Evolutionary conservation across 1,140 invertebrate species (phyloP), one percentile per base, ranked within the genome.

Genomic region (Fopius arisanus): DNA sequence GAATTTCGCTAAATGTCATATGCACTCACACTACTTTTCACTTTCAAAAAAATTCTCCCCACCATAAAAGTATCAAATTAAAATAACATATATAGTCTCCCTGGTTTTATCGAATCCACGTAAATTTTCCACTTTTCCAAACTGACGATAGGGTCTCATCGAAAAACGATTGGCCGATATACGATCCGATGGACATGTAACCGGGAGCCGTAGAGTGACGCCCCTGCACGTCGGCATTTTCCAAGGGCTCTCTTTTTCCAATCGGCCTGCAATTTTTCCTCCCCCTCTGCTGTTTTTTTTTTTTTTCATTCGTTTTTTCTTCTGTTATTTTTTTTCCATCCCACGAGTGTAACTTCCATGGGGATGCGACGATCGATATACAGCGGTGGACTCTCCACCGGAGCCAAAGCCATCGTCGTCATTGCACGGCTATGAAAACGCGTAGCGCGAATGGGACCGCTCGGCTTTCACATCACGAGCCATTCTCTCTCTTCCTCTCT

Each of bases 331-430:
- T 43, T 72, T 77, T 72, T 67, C 69, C 59, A 67, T 71, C 70
- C 54, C 19, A 33, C 72, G 51, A 41, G 51, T 54, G 67, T 67
- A 37, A 51, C 33, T 59, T 54, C 33, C 51, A 67, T 67, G 31
- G 19, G 68, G 69, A 73, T 37, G 48, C 68, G 40, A 70, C 77
- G 80, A 85, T 84, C 83, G 82, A 84, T 84, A 83, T 78, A 78
- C 76, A 78, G 78, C 77, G 78, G 19, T n/a, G 19, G 43, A 48
- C 14, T 48, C 43, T 76, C 79, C 77, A 80, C 81, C 80, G 78
- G 83, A 84, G 82, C 83, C 81, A 81, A 83, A 81, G 78, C 77
- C 78, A 51, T 71, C 69, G 69, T 41, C 37, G 31, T 23, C 37
- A 28, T 48, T 72, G 75, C 72, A 67, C 51, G 67, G 65, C 71